Evolutionary conservation across 2,113 vertebrate species (phyloP).

Genomic region (Lagopus muta): DNA sequence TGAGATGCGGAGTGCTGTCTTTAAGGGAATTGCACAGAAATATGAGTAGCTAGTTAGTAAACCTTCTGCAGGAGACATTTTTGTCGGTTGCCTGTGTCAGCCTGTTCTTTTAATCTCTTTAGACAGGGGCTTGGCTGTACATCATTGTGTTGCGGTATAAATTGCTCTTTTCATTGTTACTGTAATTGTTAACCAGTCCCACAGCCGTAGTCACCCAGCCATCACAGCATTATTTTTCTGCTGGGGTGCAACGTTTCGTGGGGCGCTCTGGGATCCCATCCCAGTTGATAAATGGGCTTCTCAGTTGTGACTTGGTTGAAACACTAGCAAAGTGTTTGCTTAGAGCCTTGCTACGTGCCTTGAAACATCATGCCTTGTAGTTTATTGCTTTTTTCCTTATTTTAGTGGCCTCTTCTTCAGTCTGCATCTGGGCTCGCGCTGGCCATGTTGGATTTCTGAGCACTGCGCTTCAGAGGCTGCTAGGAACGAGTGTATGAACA

Average conservation of each 20-base stretch:
- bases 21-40: not conserved
- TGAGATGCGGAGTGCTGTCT: not conserved
- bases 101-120: conserved; percentile 22
- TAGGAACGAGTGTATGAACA: not conserved
- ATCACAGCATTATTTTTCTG: conserved; percentile 34
- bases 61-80: conserved; percentile 4
- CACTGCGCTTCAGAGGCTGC: not conserved
- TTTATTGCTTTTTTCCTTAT: not conserved
- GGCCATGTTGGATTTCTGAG: not conserved
- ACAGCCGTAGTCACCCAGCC: not conserved
- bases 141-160: not conserved
- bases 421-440: not conserved
- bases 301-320: not conserved
- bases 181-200: conserved; percentile 56
- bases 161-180: conserved; percentile 48
- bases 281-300: conserved; percentile 12
- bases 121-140: conserved; percentile 18
- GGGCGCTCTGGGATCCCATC: not conserved
- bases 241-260: not conserved
- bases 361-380: not conserved
- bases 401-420: not conserved
- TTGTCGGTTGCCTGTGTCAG: conserved; percentile 2
- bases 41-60: not conserved
- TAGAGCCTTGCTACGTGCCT: not conserved
- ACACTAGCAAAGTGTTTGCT: not conserved